Evolutionary conservation across 1,140 invertebrate genomes (phyloP).

Genomic region (Potamilus streckersoni): DNA sequence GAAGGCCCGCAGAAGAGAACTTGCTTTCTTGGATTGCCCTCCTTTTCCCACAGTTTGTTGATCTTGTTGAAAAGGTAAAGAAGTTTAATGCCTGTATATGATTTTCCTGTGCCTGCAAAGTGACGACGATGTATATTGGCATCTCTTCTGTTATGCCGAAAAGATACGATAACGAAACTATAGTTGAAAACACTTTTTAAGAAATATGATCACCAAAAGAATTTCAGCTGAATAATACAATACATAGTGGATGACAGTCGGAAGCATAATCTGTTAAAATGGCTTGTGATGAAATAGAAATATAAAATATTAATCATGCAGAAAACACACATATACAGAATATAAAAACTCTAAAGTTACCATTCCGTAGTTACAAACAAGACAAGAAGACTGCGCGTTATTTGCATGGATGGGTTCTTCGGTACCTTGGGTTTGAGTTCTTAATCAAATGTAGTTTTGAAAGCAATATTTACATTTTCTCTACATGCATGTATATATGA

Average conservation of each 20-base stretch:
- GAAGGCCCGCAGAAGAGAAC: constrained; percentile 54
- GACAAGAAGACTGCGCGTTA: too few relatives aligned
- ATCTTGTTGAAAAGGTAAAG: constrained; percentile 46
- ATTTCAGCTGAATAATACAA: neutral
- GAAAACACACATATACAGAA: too few relatives aligned
- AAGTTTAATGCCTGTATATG: constrained; percentile 50
- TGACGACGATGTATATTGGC: neutral
- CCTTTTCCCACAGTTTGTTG: constrained; percentile 30
- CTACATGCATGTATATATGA: too few relatives aligned
- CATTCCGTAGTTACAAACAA: too few relatives aligned
- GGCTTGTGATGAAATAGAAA: neutral
- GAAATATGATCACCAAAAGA: neutral
- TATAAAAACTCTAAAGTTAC: too few relatives aligned
- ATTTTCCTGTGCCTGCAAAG: constrained; percentile 53
- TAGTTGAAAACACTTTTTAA: too few relatives aligned
- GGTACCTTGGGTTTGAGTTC: too few relatives aligned
- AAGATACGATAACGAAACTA: neutral
- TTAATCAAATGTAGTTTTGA: too few relatives aligned
- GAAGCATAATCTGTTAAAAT: neutral
- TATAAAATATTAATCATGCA: too few relatives aligned
- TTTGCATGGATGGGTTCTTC: too few relatives aligned
- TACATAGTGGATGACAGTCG: neutral
- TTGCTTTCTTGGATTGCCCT: constrained; percentile 28
- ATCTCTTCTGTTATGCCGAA: too few relatives aligned
- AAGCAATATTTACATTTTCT: too few relatives aligned